These are phyloP conservation scores for Xestia xanthographa DNA, from an alignment of 2,888 invertebrate genomes.

Conservation along the genomic window DNA sequence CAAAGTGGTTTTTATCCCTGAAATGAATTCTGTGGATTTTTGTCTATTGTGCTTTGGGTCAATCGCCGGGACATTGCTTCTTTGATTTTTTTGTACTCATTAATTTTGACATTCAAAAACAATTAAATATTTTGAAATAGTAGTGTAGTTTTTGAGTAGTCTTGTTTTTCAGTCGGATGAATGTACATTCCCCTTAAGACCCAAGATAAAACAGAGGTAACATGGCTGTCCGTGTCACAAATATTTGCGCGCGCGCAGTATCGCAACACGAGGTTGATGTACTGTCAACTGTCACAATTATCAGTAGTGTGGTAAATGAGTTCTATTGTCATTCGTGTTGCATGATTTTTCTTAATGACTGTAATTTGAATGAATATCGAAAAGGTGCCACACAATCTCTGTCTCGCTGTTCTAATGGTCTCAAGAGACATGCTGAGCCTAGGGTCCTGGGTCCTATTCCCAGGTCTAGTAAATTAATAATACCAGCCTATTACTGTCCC, in stretches of 20 bases:
- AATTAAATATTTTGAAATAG: not conserved
- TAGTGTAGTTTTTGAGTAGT: no score
- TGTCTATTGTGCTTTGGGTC: no score
- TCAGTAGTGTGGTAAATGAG: slow-evolving; percentile 45
- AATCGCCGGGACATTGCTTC: not conserved
- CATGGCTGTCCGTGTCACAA: slow-evolving; percentile 53
- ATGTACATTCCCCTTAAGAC: slow-evolving; percentile 32
- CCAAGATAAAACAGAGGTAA: slow-evolving; percentile 54
- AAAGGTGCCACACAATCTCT: no score
- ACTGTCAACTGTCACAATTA: slow-evolving; percentile 70
- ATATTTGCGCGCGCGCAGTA: slow-evolving; percentile 70
- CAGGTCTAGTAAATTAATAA: not conserved
- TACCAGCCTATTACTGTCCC: no score
- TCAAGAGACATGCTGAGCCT: not conserved
- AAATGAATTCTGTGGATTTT: not conserved
- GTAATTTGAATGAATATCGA: not conserved
- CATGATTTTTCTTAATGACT: slow-evolving; percentile 8
- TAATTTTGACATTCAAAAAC: not conserved
- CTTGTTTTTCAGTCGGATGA: no score
- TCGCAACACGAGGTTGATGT: slow-evolving; percentile 76
- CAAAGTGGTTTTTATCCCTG: not conserved
- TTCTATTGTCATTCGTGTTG: slow-evolving; percentile 22
- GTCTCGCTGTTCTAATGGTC: no score
- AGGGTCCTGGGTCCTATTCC: no score
- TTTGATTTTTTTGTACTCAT: not conserved